A percentile compares a stretch with the other conserved stretches of the same genome.
These are phyloP conservation scores for Brassicogethes aeneus DNA, from an alignment of 2,888 invertebrate genomes.

Conservation along the genomic window DNA sequence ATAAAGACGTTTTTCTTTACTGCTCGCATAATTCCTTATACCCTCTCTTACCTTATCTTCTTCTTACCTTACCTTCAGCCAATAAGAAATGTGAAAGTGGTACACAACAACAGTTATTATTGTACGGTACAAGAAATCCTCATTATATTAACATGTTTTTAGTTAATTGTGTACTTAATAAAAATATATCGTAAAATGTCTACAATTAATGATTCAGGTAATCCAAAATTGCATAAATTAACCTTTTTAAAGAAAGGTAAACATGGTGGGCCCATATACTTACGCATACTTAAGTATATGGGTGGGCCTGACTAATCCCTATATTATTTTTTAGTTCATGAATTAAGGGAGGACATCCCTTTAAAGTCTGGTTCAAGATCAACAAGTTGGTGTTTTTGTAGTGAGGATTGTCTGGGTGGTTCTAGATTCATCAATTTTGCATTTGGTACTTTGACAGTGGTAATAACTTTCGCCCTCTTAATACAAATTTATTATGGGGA, in stretches of 20 bases:
- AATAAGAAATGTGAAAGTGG: conserved; percentile 15
- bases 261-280: too few species aligned
- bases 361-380: conserved; percentile 39
- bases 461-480: conserved; percentile 62
- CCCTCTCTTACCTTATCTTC: conserved; percentile 9
- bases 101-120: conserved; percentile 1
- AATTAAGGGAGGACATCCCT: conserved; percentile 51
- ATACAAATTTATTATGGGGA: conserved; percentile 66
- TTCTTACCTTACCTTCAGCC: conserved; percentile 4
- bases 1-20: too few species aligned
- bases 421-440: conserved; percentile 57
- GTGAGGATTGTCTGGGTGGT: conserved; percentile 44
- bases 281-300: too few species aligned
- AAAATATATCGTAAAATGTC: too few species aligned
- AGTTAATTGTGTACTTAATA: too few species aligned
- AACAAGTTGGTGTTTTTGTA: conserved; percentile 27
- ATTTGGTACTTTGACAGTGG: conserved; percentile 55
- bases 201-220: too few species aligned
- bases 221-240: too few species aligned
- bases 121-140: too few species aligned
- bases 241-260: too few species aligned
- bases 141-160: too few species aligned
- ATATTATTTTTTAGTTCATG: conserved; percentile 25
- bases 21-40: too few species aligned
- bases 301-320: too few species aligned